phyloP scores from a whole-genome alignment of 2,888 invertebrate species.

The Drosophila niveifrons region DNA sequence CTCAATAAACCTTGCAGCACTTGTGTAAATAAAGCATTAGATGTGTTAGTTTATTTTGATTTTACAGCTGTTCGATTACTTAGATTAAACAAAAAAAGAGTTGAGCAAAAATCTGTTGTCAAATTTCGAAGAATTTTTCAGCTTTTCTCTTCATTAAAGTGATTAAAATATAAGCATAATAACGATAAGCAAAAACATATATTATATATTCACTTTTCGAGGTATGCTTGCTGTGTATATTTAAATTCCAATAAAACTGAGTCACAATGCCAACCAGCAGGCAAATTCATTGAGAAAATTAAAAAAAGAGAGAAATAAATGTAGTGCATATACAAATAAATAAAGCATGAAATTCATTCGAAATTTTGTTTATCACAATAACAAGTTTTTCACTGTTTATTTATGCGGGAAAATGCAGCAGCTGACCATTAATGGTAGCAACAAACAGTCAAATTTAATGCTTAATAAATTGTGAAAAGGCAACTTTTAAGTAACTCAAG shows the following conservation, averaged over 20 bases:
- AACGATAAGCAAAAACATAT: slow-evolving; percentile 18
- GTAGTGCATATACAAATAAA: slow-evolving; percentile 3
- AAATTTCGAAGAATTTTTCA: slow-evolving; percentile 12
- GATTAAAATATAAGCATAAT: slow-evolving; percentile 7
- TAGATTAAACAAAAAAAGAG: neutral
- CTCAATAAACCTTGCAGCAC: slow-evolving; percentile 52
- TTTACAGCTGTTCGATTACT: slow-evolving; percentile 32
- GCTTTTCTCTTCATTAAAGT: slow-evolving; percentile 1
- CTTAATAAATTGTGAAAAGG: neutral
- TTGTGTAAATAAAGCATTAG: slow-evolving; percentile 57
- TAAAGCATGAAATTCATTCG: slow-evolving; percentile 5
- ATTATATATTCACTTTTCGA: neutral
- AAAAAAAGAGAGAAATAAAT: slow-evolving; percentile 20
- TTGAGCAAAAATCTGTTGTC: slow-evolving; percentile 6
- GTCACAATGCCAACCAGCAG: slow-evolving; percentile 37
- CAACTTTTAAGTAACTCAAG: neutral
- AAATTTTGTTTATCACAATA: slow-evolving; percentile 9
- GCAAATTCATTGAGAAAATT: slow-evolving; percentile 53
- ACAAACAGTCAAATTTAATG: neutral
- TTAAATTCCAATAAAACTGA: slow-evolving; percentile 55
- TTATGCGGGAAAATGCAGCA: slow-evolving; percentile 19
- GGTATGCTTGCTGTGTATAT: slow-evolving; percentile 11
- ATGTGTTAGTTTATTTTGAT: slow-evolving; percentile 15
- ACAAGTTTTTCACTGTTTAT: neutral
- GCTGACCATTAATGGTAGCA: neutral